Evolutionary conservation across 2,888 invertebrate species (phyloP), one percentile per base, ranked within the genome.

Genomic region (Nipponacmea schrenckii): DNA sequence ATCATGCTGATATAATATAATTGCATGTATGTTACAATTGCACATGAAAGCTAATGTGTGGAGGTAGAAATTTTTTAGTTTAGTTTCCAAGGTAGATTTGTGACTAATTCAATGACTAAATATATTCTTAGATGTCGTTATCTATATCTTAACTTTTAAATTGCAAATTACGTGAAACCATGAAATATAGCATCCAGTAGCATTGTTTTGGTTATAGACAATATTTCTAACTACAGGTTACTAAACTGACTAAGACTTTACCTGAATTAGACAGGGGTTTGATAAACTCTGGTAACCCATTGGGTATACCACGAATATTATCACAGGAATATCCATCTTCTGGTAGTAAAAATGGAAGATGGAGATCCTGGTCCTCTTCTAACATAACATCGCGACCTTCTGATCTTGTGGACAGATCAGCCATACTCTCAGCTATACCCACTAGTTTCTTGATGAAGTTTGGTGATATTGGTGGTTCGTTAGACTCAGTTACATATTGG

Each of bases 301-400:
- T 87, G 46, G 98, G 98, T 72, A 98, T 94, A 64, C 97, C 97
- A 75, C 95, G 92, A 68, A 96, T 95, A 72, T 97, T 96, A 90
- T 98, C 98, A 86, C 96, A 97, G 86, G 97, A 97, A 90, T 97
- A 98, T 26, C 97, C 98, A 90, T 99, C 98, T 86, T 98, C 97
- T 0, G 99, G 98, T 72, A 98, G 92, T 66, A 99, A 91, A 80
- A 99, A 93, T 0, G 96, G 96, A 71, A 98, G 91, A 83, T 95
- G 94, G 62, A 98, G 92, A 74, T 91, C 90, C 83, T 95, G 94
- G 45, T 94, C 93, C 87, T 97, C 97, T 89, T 98, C 97, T 68
- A 98, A 90, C 0, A 56, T 56, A 20, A 56, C 93, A 90, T 96
- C 95, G 17, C 96, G 92, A 0, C 97, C 97, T 86, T 98, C 97